Evolutionary conservation across 2,888 invertebrate genomes (phyloP).

Genomic region (Sylvicola cinctus): DNA sequence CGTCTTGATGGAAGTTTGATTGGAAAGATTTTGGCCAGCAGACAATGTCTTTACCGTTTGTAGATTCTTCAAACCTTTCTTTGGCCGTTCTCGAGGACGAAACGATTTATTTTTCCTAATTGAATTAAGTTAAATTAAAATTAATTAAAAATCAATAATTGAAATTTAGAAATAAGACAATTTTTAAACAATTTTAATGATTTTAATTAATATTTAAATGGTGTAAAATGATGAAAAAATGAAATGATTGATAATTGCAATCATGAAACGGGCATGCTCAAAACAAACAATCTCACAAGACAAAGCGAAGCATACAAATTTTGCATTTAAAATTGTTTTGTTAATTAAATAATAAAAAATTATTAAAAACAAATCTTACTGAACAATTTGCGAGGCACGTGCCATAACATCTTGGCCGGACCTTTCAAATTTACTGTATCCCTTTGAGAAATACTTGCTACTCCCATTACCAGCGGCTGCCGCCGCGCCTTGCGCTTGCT

Average conservation of each 20-base stretch:
- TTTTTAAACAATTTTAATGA: background rate
- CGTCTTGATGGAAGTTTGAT: slow-evolving; percentile 30
- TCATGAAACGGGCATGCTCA: slow-evolving; percentile 16
- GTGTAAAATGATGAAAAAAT: too few species aligned
- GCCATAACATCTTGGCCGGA: slow-evolving; percentile 50
- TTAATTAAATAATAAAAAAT: too few species aligned
- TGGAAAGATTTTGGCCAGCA: slow-evolving; percentile 22
- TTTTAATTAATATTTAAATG: slow-evolving; percentile 1
- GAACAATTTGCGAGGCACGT: slow-evolving; percentile 70
- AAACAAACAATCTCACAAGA: slow-evolving; percentile 19
- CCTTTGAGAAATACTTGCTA: slow-evolving; percentile 11
- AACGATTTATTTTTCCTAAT: slow-evolving; percentile 82
- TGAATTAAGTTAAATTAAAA: slow-evolving; percentile 7
- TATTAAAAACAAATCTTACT: slow-evolving; percentile 53
- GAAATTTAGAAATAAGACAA: background rate
- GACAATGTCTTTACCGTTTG: slow-evolving; percentile 83
- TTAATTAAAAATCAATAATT: background rate
- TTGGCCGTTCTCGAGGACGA: slow-evolving; percentile 65
- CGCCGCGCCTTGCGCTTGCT: too few species aligned
- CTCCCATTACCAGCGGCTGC: slow-evolving; percentile 11
- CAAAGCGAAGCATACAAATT: too few species aligned
- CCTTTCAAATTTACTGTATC: slow-evolving; percentile 13
- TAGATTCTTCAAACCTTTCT: slow-evolving; percentile 74
- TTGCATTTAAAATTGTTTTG: too few species aligned
- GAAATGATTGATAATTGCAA: too few species aligned